Evolutionary conservation across 2,113 vertebrate genomes (phyloP).

Genomic region (Brachyistius frenatus): DNA sequence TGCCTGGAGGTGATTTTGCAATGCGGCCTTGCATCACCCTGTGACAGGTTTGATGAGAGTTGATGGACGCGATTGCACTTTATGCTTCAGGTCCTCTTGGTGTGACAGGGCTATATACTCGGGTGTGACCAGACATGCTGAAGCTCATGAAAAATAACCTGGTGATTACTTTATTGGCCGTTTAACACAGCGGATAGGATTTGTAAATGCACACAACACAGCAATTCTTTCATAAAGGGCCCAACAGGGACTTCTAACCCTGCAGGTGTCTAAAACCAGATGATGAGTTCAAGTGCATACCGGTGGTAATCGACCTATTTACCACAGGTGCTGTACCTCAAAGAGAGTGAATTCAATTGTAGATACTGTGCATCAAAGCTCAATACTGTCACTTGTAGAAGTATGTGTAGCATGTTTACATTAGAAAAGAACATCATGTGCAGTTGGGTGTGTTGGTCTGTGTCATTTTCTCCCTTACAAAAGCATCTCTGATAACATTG

Average conservation of each 20-base stretch:
- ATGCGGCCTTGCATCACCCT: constrained; percentile 48
- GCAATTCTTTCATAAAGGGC: neutral
- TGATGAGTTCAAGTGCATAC: neutral
- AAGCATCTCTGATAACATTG: constrained; percentile 10
- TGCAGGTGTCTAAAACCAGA: neutral
- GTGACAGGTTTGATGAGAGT: constrained; percentile 69
- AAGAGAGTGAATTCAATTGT: neutral
- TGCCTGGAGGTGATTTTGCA: constrained; percentile 61
- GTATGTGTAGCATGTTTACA: neutral
- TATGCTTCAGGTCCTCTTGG: constrained; percentile 55
- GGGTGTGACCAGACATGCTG: constrained; percentile 53
- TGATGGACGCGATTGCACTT: constrained; percentile 71
- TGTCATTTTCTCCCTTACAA: neutral
- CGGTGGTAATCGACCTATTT: neutral
- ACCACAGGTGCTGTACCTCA: neutral
- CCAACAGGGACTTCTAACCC: neutral
- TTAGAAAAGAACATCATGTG: constrained; percentile 5
- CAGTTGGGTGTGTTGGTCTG: neutral
- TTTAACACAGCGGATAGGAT: constrained; percentile 14
- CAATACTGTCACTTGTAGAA: neutral
- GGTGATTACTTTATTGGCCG: constrained; percentile 39
- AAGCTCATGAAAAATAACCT: constrained; percentile 27
- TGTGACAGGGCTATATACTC: constrained; percentile 9
- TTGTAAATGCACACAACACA: constrained; percentile 19
- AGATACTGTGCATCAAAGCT: neutral